phyloP scores from a whole-genome alignment of 2,888 invertebrate species.

The Trichogramma evanescens region DNA sequence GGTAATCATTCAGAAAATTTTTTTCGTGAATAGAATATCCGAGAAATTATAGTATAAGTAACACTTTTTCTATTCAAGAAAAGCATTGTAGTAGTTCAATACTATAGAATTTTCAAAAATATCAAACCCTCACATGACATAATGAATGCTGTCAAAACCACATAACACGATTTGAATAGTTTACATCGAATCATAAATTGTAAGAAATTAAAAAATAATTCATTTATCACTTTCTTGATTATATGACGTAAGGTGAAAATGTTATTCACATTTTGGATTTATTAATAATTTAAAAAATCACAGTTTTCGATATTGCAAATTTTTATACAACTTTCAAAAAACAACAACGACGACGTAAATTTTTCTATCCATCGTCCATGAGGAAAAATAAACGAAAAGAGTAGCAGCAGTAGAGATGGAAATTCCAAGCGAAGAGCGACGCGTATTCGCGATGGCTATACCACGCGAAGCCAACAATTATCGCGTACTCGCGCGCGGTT shows the following conservation, averaged over 20 bases:
- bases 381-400: not conserved
- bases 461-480: conserved; percentile 38
- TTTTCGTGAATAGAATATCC: too few species aligned
- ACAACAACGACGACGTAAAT: not conserved
- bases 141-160: too few species aligned
- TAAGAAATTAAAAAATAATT: not conserved
- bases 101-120: too few species aligned
- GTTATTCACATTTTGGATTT: not conserved
- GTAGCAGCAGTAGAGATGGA: not conserved
- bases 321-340: not conserved
- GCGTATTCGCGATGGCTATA: conserved; percentile 1
- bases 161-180: too few species aligned
- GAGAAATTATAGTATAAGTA: too few species aligned
- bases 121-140: too few species aligned
- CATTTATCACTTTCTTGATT: not conserved
- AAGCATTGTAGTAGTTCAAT: too few species aligned
- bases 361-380: not conserved
- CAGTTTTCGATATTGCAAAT: not conserved
- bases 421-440: not conserved
- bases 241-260: not conserved
- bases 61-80: too few species aligned
- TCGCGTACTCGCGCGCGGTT: conserved; percentile 24
- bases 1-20: too few species aligned
- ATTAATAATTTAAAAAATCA: not conserved
- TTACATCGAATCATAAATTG: not conserved